Evolutionary conservation across 2,797 vertebrate species (phyloP), one percentile per base, ranked within the genome.

Genomic region (Gymnothorax reevesii): DNA sequence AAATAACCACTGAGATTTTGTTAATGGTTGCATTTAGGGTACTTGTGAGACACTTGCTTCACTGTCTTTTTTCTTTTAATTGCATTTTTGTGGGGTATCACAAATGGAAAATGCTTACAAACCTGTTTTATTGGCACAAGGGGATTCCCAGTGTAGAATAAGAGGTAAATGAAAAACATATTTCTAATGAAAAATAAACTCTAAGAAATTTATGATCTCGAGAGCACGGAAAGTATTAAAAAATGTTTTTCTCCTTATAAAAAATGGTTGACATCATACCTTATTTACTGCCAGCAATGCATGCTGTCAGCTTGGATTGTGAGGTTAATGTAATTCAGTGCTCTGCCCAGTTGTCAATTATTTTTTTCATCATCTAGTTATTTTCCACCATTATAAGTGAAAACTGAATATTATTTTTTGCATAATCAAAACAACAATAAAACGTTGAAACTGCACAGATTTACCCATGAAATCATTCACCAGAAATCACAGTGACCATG

Each of bases 261-360:
- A 55, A 54, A 80, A 80, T 10, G n/a, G 49, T 49, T 80, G 22
- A 80, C 8, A 80, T 54, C 55, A 49, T n/a, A 42, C 17, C 55
- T 80, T 80, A 55, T 80, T 80, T 80, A 77, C 33, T 77, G 77
- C 77, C 52, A 55, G 55, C 22, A 55, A 20, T 80, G 77, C 77
- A 80, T 80, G 2, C 52, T 80, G 77, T 80, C 77, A 80, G 52
- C n/a, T 3, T 12, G 52, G 77, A 17, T 55, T 55, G 15, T 80
- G 12, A 54, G 12, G 17, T 79, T 52, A 54, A 17, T 52, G 54
- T 54, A 79, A 49, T 55, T 55, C 49, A 55, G 55, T 0, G 17
- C n/a, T 80, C 49, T 79, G 54, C 75, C 75, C 77, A 20, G 52
- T 22, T 80, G 77, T 54, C 49, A 55, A 55, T 52, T 20, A 17